Percentiles rank a stretch among this genome's conserved stretches.
phyloP scores from a whole-genome alignment of 1,140 invertebrate genomes.

The Pygmarrhopalites habei region DNA sequence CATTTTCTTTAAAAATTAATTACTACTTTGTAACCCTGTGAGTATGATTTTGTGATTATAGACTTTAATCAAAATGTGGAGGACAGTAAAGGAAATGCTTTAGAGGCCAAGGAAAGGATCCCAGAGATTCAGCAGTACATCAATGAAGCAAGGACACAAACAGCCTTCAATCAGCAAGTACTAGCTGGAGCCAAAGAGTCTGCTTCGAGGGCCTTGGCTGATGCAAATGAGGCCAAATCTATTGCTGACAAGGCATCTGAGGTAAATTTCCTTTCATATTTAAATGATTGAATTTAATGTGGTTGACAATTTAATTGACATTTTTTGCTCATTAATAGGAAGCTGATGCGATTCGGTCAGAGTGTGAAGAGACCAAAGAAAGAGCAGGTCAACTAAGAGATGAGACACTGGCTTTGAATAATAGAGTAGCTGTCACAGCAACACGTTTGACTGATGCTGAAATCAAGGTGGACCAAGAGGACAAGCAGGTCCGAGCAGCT shows the following conservation, averaged over 20 bases:
- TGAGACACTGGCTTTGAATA: constrained; percentile 65
- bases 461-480: constrained; percentile 64
- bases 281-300: constrained; percentile 8
- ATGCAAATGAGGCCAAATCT: constrained; percentile 68
- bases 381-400: constrained; percentile 65
- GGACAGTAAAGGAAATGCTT: constrained; percentile 62
- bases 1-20: not conserved
- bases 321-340: constrained; percentile 46
- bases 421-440: constrained; percentile 62
- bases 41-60: constrained; percentile 40
- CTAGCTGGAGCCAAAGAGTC: constrained; percentile 65
- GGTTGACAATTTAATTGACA: not conserved
- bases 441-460: constrained; percentile 62
- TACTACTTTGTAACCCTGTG: not conserved
- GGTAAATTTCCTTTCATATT: constrained; percentile 47
- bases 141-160: constrained; percentile 55
- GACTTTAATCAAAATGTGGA: constrained; percentile 85
- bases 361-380: constrained; percentile 66
- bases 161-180: constrained; percentile 50
- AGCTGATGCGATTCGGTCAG: constrained; percentile 65
- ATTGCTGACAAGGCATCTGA: constrained; percentile 64
- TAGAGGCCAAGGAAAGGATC: constrained; percentile 58
- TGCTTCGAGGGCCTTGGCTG: constrained; percentile 64
- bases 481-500: constrained; percentile 62
- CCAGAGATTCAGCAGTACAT: constrained; percentile 56